Base-by-base conservation (phyloP, 2,113 vertebrate species). In the Gymnocephalus cernua region DNA sequence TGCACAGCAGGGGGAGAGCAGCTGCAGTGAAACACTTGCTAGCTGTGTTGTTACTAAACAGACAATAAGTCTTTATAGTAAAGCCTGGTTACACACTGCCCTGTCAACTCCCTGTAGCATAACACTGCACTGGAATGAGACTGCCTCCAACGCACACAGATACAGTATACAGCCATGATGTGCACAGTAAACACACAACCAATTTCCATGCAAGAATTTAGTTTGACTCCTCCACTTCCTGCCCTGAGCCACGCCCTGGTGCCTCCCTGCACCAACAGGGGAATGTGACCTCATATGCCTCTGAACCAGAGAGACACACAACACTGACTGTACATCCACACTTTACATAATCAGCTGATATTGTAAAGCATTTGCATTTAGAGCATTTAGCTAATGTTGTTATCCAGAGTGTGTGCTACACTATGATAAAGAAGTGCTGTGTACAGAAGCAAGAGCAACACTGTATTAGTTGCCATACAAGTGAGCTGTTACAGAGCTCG, bases 251-350 rank as follows among this genome's bases (percentile, higher is more conserved):
- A 87, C 82, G 2, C 92, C 91, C 86, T 77, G 72, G 65, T 80
- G 87, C 77, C 87, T 89, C 87, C 74, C 80, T 66, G 61, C 81
- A 83, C 73, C 66, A 82, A 47, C 59, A 88, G 61, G 80, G 84
- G 85, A 93, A 91, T 89, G 91, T 92, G 91, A 93, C 92, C 92
- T 95, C 91, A 94, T 64, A 82, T 84, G 74, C 89, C 86, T 93
- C 76, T 69, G 21, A 83, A 66, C 56, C 68, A 87, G 56, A 90
- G 19, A 65, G 50, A 75, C 59, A 74, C 45, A 77, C 12, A 81
- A 61, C 38, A 58, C 45, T 38, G 45, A 54, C 8, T 80, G 41
- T 2, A 50, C 77, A 53, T 66, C 25, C 51, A 61, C 23, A 45
- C 65, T 71, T 57, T 4, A 71, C 65, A 63, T 54, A 21, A 61